phyloP scores from a whole-genome alignment of 2,888 invertebrate species.

The Nemurella pictetii region DNA sequence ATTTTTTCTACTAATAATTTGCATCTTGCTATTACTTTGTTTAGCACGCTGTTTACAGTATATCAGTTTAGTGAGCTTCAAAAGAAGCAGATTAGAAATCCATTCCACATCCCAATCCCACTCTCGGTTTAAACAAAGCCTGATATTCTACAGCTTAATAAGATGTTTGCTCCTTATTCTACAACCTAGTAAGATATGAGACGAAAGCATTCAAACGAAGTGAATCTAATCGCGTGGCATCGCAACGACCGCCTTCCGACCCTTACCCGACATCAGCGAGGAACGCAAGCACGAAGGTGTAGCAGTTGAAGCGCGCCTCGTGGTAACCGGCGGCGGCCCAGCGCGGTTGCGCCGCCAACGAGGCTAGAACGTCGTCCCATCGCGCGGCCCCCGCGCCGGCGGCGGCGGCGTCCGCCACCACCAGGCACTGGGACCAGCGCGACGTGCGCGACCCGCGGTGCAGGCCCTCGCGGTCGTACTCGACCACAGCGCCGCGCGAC shows the following conservation, averaged over 20 bases:
- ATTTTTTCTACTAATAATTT: too few species aligned
- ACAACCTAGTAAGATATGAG: too few species aligned
- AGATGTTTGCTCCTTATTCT: too few species aligned
- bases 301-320: slow-evolving; percentile 80
- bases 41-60: too few species aligned
- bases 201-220: background rate
- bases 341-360: slow-evolving; percentile 55
- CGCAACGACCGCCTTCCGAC: slow-evolving; percentile 68
- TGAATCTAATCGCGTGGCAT: slow-evolving; percentile 51
- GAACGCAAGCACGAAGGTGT: slow-evolving; percentile 82
- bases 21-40: too few species aligned
- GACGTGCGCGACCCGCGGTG: slow-evolving; percentile 48
- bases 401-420: slow-evolving; percentile 60
- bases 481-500: slow-evolving; percentile 76
- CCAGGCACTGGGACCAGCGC: slow-evolving; percentile 56
- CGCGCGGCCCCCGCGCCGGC: slow-evolving; percentile 62
- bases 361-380: slow-evolving; percentile 71
- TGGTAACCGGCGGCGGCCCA: slow-evolving; percentile 61
- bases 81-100: too few species aligned
- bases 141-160: too few species aligned
- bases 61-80: too few species aligned
- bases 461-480: slow-evolving; percentile 82
- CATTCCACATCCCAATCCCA: too few species aligned
- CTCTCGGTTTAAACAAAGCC: too few species aligned
- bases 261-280: slow-evolving; percentile 72